These are phyloP conservation scores for Heliconius hortense DNA, from an alignment of 2,888 invertebrate genomes.

Conservation along the genomic window DNA sequence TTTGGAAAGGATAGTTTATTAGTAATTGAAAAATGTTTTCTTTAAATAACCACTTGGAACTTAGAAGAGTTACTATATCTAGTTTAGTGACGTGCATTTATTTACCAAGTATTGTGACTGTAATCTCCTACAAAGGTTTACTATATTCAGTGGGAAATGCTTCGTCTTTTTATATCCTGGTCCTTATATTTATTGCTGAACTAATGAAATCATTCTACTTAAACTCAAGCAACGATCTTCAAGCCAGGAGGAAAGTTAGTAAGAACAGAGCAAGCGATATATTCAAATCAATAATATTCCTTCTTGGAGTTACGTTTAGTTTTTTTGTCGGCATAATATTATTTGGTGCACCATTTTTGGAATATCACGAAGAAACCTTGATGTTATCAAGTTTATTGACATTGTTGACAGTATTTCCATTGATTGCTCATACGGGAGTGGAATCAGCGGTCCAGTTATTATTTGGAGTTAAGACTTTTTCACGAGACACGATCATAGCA, in stretches of 20 bases:
- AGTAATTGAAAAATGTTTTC: constrained; percentile 61
- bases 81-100: constrained; percentile 84
- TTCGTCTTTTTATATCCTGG: constrained; percentile 70
- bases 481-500: constrained; percentile 77
- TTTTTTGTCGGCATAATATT: constrained; percentile 84
- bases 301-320: constrained; percentile 70
- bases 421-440: constrained; percentile 83
- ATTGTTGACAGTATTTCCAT: constrained; percentile 83
- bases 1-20: background rate
- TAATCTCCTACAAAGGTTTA: constrained; percentile 80
- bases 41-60: constrained; percentile 66
- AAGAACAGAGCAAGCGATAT: constrained; percentile 73
- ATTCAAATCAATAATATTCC: constrained; percentile 73
- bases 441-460: constrained; percentile 80
- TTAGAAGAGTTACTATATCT: constrained; percentile 72
- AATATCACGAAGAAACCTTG: constrained; percentile 85
- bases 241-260: constrained; percentile 67
- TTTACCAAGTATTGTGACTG: constrained; percentile 80
- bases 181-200: constrained; percentile 77
- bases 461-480: constrained; percentile 74
- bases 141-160: constrained; percentile 84
- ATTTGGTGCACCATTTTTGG: constrained; percentile 86
- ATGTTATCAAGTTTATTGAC: constrained; percentile 85
- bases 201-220: constrained; percentile 79
- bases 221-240: constrained; percentile 59